Evolutionary conservation across 2,113 vertebrate genomes (phyloP).

Genomic region (Silurus asotus): DNA sequence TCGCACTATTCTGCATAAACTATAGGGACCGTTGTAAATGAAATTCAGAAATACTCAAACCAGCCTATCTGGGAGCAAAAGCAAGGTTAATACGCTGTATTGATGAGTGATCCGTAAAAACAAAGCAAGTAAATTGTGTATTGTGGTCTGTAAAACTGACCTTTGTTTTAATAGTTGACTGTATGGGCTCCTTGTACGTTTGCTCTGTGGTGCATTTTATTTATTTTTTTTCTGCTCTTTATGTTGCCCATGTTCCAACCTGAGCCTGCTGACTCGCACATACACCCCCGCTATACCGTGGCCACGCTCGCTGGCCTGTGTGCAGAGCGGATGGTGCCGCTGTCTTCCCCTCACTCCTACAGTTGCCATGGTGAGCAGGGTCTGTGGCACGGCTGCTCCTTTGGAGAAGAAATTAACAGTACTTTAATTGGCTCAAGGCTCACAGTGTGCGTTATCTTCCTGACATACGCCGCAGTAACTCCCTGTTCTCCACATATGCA

Average conservation of each 20-base stretch:
- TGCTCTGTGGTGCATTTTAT: background rate
- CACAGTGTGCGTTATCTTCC: constrained; percentile 38
- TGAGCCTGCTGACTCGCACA: background rate
- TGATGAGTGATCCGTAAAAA: background rate
- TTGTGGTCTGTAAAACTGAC: background rate
- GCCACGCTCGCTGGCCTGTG: constrained; percentile 28
- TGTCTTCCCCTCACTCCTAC: constrained; percentile 39
- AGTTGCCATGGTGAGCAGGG: constrained; percentile 54
- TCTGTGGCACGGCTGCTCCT: constrained; percentile 48
- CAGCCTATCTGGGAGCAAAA: no score
- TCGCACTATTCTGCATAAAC: no score
- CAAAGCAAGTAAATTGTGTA: background rate
- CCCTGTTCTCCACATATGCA: constrained; percentile 18
- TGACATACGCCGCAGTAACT: constrained; percentile 16
- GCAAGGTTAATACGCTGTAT: no score
- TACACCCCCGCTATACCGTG: background rate
- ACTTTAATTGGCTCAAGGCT: constrained; percentile 52
- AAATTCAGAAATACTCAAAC: no score
- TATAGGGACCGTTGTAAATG: no score
- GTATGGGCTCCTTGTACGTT: background rate
- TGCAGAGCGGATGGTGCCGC: constrained; percentile 29
- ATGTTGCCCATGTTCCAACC: background rate
- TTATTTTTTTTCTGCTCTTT: background rate
- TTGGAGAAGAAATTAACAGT: constrained; percentile 54
- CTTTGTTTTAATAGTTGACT: background rate